Percentiles rank a stretch among this genome's conserved stretches.
Conservation (phyloP, 2,797 vertebrate species). For the Malurus splendens region DNA sequence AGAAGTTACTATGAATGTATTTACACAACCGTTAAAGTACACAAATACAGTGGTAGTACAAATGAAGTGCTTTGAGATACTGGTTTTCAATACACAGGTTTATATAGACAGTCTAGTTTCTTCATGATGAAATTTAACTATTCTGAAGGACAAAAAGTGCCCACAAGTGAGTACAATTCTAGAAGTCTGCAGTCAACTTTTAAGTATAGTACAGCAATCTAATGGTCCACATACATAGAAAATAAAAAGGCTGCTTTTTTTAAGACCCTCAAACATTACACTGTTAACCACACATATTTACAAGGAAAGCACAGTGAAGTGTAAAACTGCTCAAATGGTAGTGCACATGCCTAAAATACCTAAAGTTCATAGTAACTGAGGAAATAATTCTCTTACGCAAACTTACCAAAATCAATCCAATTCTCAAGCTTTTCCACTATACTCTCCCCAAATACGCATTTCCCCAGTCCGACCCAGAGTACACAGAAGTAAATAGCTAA, state of each 20-base stretch:
- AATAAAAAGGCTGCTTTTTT: slow-evolving; percentile 48
- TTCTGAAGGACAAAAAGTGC: slow-evolving; percentile 33
- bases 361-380: slow-evolving; percentile 36
- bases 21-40: slow-evolving; percentile 90
- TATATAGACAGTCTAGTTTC: slow-evolving; percentile 59
- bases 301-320: slow-evolving; percentile 54
- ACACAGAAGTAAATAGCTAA: slow-evolving; percentile 4
- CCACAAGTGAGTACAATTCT: slow-evolving; percentile 40
- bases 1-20: slow-evolving; percentile 89
- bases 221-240: slow-evolving; percentile 54
- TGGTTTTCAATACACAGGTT: slow-evolving; percentile 69
- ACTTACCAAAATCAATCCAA: slow-evolving; percentile 28
- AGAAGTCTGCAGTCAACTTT: slow-evolving; percentile 56
- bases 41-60: slow-evolving; percentile 87
- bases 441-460: not conserved
- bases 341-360: slow-evolving; percentile 52
- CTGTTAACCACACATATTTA: slow-evolving; percentile 62
- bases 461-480: slow-evolving; percentile 3
- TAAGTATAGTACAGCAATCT: slow-evolving; percentile 55
- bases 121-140: slow-evolving; percentile 33
- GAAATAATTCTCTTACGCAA: slow-evolving; percentile 40
- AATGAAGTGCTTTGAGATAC: slow-evolving; percentile 74
- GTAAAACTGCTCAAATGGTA: slow-evolving; percentile 38
- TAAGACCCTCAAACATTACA: slow-evolving; percentile 44
- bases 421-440: not conserved